Evolutionary conservation across 2,113 vertebrate species (phyloP).

Genomic region (Baryphthengus martii): DNA sequence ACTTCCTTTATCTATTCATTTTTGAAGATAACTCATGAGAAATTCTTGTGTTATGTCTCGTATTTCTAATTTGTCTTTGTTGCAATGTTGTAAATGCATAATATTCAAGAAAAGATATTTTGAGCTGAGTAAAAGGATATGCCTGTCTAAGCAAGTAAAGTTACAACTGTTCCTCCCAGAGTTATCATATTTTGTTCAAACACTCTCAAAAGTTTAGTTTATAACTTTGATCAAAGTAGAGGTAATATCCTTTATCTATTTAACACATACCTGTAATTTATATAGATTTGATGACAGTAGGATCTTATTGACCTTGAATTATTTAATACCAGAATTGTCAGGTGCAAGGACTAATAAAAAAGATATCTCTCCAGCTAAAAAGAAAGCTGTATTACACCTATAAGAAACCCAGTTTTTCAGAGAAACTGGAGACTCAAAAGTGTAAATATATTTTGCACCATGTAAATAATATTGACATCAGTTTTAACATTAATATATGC

Average conservation of each 20-base stretch:
- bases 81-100: not conserved
- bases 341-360: not conserved
- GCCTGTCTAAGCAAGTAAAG: not conserved
- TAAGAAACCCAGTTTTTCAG: not conserved
- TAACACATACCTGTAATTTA: not conserved
- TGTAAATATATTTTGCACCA: not conserved
- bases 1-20: not conserved
- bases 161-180: not conserved
- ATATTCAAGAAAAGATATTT: not conserved
- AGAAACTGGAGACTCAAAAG: not conserved
- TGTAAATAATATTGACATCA: not conserved
- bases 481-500: not conserved
- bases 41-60: not conserved
- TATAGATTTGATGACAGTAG: not conserved
- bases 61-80: not conserved
- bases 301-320: not conserved
- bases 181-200: not conserved
- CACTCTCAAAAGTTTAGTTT: not conserved
- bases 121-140: not conserved
- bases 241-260: not conserved
- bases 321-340: not conserved
- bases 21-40: not conserved
- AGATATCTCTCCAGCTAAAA: not conserved
- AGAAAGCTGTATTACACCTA: not conserved
- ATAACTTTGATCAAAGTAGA: not conserved